A percentile compares a stretch with the other conserved stretches of the same genome.
phyloP scores from a whole-genome alignment of 2,888 invertebrate species.

The Melipona beecheii region DNA sequence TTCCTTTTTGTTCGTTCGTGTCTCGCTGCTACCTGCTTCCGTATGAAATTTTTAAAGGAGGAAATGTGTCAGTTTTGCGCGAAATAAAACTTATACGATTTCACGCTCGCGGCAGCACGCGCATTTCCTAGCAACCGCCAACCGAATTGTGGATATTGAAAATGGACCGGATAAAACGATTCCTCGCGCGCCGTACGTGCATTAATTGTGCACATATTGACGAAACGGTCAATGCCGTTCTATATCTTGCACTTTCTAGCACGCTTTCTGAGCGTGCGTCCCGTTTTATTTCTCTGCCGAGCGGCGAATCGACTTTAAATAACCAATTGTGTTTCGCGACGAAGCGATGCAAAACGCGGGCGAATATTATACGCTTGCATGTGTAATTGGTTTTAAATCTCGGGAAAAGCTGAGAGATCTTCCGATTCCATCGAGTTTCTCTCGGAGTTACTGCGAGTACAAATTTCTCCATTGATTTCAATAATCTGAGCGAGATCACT shows the following conservation, averaged over 20 bases:
- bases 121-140: background rate
- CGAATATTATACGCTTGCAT: too few species aligned
- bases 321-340: background rate
- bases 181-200: background rate
- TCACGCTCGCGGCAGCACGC: background rate
- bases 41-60: slow-evolving; percentile 57
- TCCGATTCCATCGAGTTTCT: background rate
- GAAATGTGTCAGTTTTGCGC: slow-evolving; percentile 50
- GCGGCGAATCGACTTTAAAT: too few species aligned
- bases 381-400: background rate
- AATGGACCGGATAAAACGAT: background rate
- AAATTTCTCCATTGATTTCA: too few species aligned
- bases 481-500: too few species aligned
- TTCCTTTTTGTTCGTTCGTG: background rate
- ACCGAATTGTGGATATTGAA: slow-evolving; percentile 19
- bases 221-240: background rate
- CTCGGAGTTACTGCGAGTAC: too few species aligned
- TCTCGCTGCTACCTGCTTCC: slow-evolving; percentile 18
- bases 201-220: background rate
- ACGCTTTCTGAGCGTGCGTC: background rate
- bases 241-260: background rate
- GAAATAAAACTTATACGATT: slow-evolving; percentile 42
- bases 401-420: background rate
- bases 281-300: background rate
- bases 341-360: background rate